Conservation (phyloP, 2,797 vertebrate species). For the Sphaeramia orbicularis region DNA sequence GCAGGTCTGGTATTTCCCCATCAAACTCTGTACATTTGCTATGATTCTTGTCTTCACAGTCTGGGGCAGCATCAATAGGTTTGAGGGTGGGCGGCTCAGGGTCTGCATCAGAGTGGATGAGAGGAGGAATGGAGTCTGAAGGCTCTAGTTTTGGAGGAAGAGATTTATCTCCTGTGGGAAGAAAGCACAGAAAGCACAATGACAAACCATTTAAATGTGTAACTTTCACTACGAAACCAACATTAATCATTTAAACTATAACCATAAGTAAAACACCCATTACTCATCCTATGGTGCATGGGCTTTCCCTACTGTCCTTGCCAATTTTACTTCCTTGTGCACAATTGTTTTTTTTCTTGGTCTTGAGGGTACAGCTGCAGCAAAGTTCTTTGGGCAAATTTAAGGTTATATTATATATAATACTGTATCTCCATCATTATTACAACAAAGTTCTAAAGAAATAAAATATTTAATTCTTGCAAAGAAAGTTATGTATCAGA, state of each 20-base stretch:
- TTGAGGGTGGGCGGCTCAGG: constrained; percentile 97
- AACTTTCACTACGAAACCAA: neutral
- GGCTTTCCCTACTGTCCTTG: neutral
- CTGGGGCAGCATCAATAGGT: constrained; percentile 90
- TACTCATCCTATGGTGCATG: constrained; percentile 11
- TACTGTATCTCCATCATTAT: constrained; percentile 1
- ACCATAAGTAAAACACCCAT: constrained; percentile 10
- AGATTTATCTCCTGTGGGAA: constrained; percentile 92
- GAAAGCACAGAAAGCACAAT: constrained; percentile 5
- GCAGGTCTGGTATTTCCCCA: constrained; percentile 86
- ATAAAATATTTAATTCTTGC: neutral
- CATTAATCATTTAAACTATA: constrained; percentile 12
- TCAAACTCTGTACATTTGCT: constrained; percentile 88
- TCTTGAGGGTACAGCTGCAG: neutral
- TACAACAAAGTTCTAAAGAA: neutral
- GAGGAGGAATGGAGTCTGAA: constrained; percentile 93
- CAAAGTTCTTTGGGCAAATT: neutral
- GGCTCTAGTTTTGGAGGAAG: constrained; percentile 97
- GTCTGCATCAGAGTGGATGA: constrained; percentile 91
- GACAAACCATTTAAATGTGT: neutral
- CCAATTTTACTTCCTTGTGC: neutral
- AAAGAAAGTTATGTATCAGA: constrained; percentile 8
- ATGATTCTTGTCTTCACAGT: constrained; percentile 85
- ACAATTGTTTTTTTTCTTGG: neutral
- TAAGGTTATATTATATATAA: constrained; percentile 2